These are phyloP conservation scores for Dexiosoma caninum DNA, from an alignment of 2,888 invertebrate species.

Conservation along the genomic window DNA sequence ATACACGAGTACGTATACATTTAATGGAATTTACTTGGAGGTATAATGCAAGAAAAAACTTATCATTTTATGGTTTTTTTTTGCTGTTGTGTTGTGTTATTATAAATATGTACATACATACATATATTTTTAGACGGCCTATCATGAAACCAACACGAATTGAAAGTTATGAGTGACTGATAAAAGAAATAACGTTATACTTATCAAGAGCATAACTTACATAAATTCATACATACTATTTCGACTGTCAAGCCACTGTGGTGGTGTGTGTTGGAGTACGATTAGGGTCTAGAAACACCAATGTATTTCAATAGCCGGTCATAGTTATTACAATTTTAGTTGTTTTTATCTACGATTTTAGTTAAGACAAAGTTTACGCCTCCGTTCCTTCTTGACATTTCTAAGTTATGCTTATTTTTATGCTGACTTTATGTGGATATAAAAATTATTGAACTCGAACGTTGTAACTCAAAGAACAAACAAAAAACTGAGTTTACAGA, in stretches of 20 bases:
- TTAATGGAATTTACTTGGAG: slow-evolving; percentile 39
- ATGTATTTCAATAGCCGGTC: neutral
- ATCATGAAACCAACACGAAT: slow-evolving; percentile 36
- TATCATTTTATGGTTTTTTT: slow-evolving; percentile 35
- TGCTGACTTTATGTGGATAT: slow-evolving; percentile 39
- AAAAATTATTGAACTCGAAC: no score
- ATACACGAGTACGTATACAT: neutral
- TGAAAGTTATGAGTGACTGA: slow-evolving; percentile 57
- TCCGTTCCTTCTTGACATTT: slow-evolving; percentile 15
- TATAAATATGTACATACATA: no score
- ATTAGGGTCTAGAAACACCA: slow-evolving; percentile 21
- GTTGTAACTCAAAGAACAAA: no score
- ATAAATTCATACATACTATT: neutral
- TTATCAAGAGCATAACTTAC: neutral
- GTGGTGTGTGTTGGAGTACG: neutral
- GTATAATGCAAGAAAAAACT: slow-evolving; percentile 28
- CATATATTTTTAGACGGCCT: slow-evolving; percentile 25
- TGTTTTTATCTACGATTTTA: neutral
- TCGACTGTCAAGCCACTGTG: neutral
- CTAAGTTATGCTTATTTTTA: neutral
- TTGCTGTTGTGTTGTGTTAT: neutral
- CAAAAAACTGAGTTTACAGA: no score
- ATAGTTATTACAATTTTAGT: slow-evolving; percentile 1
- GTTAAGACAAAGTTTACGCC: slow-evolving; percentile 44
- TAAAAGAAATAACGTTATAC: slow-evolving; percentile 44